Percentiles rank a stretch among this genome's conserved stretches.
phyloP scores from a whole-genome alignment of 2,797 vertebrate species.

The Crocidura indochinensis region DNA sequence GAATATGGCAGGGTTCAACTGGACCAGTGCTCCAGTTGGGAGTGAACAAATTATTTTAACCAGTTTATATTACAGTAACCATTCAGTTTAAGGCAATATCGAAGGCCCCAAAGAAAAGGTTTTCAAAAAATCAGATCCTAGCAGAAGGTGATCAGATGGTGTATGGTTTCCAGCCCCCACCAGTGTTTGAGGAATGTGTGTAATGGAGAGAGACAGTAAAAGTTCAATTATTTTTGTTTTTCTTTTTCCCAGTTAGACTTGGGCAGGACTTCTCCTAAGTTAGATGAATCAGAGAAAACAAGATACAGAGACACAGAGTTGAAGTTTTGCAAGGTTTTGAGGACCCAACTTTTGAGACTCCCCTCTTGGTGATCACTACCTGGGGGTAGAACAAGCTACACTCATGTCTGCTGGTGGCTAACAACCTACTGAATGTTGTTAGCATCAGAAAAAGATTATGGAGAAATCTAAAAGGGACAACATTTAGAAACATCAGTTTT shows the following conservation, averaged over 20 bases:
- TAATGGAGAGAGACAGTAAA: not conserved
- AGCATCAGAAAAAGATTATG: slow-evolving; percentile 31
- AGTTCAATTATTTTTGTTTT: not conserved
- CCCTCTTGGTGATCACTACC: not conserved
- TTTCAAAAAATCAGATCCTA: not conserved
- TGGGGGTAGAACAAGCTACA: not conserved
- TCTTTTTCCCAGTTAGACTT: not conserved
- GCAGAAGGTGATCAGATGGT: not conserved
- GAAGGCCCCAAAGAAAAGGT: not conserved
- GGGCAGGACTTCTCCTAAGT: not conserved
- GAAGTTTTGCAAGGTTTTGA: not conserved
- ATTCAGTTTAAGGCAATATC: not conserved
- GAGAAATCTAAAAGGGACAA: not conserved
- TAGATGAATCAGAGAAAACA: not conserved
- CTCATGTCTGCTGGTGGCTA: not conserved
- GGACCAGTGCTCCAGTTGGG: not conserved
- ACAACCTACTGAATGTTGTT: not conserved
- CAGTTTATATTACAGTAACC: not conserved
- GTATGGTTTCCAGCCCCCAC: not conserved
- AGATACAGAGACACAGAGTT: not conserved
- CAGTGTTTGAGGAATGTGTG: not conserved
- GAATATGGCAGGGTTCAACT: not conserved
- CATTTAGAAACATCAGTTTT: not conserved
- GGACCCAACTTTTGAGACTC: not conserved
- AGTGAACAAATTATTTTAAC: not conserved